phyloP scores from a whole-genome alignment of 2,888 invertebrate species.

The Ashinkailepas kermadecensis region DNA sequence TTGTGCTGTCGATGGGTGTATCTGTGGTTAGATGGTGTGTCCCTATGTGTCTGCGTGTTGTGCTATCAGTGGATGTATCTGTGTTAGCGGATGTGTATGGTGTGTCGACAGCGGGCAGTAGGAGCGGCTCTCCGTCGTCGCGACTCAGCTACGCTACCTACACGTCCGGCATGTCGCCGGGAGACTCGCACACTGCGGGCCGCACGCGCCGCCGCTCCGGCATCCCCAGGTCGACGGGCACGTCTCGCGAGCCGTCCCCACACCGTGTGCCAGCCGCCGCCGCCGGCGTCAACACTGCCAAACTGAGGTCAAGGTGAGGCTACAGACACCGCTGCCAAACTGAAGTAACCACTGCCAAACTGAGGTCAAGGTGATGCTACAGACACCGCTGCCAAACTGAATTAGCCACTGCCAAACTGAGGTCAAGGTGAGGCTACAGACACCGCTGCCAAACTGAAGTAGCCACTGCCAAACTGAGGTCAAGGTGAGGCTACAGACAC shows the following conservation, averaged over 20 bases:
- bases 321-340: no score
- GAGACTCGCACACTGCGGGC: conserved; percentile 34
- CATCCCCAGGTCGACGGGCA: conserved; percentile 43
- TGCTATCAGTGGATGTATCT: no score
- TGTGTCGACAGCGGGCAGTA: conserved; percentile 65
- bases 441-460: conserved; percentile 15
- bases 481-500: neutral
- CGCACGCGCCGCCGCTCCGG: conserved; percentile 37
- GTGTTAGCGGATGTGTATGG: no score
- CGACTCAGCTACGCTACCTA: conserved; percentile 65
- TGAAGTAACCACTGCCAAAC: no score
- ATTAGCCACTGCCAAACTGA: no score
- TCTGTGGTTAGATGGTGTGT: no score
- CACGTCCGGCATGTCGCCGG: conserved; percentile 37
- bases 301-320: no score
- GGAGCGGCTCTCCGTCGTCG: conserved; percentile 89
- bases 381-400: no score
- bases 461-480: conserved; percentile 23
- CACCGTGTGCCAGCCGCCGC: conserved; percentile 2
- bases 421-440: no score
- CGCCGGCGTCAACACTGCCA: neutral
- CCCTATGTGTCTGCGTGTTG: no score
- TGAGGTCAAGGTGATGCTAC: no score
- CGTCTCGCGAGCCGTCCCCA: conserved; percentile 37
- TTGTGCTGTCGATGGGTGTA: no score